Percentiles rank a stretch among this genome's conserved stretches.
Evolutionary conservation across 2,113 vertebrate genomes (phyloP).

Genomic region (Dunckerocampus dactyliophorus): DNA sequence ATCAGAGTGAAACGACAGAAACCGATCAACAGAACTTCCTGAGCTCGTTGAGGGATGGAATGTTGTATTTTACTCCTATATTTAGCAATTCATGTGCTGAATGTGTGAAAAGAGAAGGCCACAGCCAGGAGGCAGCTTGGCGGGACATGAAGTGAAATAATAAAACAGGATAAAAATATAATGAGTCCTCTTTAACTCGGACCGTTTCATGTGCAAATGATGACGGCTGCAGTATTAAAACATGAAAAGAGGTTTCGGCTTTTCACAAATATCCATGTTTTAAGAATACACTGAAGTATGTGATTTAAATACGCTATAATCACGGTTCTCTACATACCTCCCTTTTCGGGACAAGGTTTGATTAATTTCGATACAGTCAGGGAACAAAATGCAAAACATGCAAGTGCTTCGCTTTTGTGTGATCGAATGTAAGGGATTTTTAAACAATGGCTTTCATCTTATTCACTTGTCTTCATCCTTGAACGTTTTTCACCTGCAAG

Average conservation of each 20-base stretch:
- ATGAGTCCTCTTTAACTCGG: slow-evolving; percentile 18
- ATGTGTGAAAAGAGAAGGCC: slow-evolving; percentile 24
- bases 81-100: slow-evolving; percentile 12
- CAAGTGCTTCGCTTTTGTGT: no score
- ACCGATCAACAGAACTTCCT: slow-evolving; percentile 11
- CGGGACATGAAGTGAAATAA: slow-evolving; percentile 4
- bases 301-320: background rate
- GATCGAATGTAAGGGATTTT: no score
- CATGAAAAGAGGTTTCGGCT: background rate
- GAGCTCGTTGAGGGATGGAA: background rate
- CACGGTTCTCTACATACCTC: no score
- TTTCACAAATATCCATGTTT: background rate
- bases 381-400: no score
- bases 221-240: slow-evolving; percentile 22
- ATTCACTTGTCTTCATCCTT: no score
- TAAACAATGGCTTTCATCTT: background rate
- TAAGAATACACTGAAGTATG: background rate
- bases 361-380: no score
- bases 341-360: no score
- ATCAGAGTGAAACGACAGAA: background rate
- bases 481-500: no score
- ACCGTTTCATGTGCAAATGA: slow-evolving; percentile 13
- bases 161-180: slow-evolving; percentile 19
- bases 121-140: slow-evolving; percentile 3
- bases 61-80: slow-evolving; percentile 14